Evolutionary conservation across 1,140 invertebrate genomes (phyloP).

Genomic region (Pseudoatta argentina): DNA sequence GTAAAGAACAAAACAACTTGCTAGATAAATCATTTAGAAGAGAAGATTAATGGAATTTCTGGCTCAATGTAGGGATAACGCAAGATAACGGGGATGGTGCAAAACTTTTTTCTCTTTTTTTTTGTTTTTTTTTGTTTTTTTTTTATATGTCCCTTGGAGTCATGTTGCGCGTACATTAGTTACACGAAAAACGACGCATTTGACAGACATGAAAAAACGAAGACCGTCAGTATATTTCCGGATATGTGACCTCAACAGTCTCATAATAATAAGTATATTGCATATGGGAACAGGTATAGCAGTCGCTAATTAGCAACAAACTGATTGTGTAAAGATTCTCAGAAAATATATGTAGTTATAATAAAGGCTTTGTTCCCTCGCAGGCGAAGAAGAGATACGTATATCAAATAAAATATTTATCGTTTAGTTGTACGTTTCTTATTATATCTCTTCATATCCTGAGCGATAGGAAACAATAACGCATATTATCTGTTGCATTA

Average conservation of each 20-base stretch:
- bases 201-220: conserved; percentile 15
- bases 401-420: neutral
- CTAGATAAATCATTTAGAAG: conserved; percentile 40
- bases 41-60: conserved; percentile 41
- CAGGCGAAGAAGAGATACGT: neutral
- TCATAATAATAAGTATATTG: conserved; percentile 13
- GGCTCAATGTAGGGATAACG: conserved; percentile 4
- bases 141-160: conserved; percentile 21
- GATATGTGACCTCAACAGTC: neutral
- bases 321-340: conserved; percentile 27
- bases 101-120: conserved; percentile 26
- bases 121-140: neutral
- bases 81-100: conserved; percentile 22
- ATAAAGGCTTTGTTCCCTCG: conserved; percentile 15
- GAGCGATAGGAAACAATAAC: neutral
- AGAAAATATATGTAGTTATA: conserved; percentile 31
- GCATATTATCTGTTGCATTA: neutral
- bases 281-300: conserved; percentile 17
- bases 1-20: conserved; percentile 14
- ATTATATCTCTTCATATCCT: neutral
- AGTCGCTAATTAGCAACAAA: conserved; percentile 45
- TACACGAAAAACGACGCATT: conserved; percentile 34
- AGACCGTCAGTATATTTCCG: neutral
- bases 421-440: neutral
- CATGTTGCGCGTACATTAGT: conserved; percentile 34